These are phyloP conservation scores for Microctonus aethiopoides DNA, from an alignment of 2,888 invertebrate species.

Conservation along the genomic window DNA sequence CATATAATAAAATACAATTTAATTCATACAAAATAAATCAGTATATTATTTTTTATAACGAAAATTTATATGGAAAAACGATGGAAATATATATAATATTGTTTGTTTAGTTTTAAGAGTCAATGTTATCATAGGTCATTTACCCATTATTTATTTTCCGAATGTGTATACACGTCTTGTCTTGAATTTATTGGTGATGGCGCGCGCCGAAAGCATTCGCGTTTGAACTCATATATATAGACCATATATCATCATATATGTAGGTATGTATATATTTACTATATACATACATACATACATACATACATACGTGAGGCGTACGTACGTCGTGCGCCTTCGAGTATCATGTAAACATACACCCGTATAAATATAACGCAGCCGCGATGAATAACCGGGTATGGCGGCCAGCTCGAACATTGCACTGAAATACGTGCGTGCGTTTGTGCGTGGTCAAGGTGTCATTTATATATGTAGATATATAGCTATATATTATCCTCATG, in stretches of 20 bases:
- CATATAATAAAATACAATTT: no score
- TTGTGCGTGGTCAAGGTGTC: conserved; percentile 58
- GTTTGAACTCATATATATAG: no score
- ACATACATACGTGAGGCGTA: not conserved
- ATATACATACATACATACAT: not conserved
- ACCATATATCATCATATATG: not conserved
- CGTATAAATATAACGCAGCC: conserved; percentile 32
- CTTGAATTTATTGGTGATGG: conserved; percentile 3
- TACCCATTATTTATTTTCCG: not conserved
- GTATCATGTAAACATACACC: conserved; percentile 20
- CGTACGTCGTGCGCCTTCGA: conserved; percentile 16
- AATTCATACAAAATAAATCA: no score
- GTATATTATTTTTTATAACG: no score
- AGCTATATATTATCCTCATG: no score
- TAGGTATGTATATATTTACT: no score
- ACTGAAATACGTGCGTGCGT: conserved; percentile 43
- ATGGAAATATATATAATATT: conserved; percentile 1
- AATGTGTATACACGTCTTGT: not conserved
- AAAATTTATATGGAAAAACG: not conserved
- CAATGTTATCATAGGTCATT: conserved; percentile 11
- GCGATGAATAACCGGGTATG: conserved; percentile 30
- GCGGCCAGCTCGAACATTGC: conserved; percentile 50
- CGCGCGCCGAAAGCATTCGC: not conserved
- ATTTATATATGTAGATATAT: no score
- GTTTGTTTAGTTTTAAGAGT: not conserved